These are phyloP conservation scores for Drosophila bocki DNA, from an alignment of 1,140 invertebrate genomes.

Conservation along the genomic window DNA sequence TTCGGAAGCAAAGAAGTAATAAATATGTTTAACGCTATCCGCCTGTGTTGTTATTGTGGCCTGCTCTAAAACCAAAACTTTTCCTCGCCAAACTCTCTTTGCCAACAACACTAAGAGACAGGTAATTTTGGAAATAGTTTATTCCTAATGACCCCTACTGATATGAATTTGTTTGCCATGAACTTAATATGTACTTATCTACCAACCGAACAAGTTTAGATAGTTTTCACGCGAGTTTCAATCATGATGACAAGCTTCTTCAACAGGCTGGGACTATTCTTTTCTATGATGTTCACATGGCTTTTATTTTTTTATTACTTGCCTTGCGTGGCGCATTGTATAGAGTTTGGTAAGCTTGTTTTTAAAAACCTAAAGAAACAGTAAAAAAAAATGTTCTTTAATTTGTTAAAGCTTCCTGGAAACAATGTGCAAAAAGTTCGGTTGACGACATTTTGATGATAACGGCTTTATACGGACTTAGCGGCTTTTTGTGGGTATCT, in stretches of 20 bases:
- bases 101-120: no score
- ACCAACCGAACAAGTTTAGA: background rate
- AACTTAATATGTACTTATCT: background rate
- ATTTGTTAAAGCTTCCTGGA: background rate
- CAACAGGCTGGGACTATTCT: background rate
- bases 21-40: no score
- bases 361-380: background rate
- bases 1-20: no score
- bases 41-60: no score
- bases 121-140: no score
- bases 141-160: background rate
- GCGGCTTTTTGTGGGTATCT: constrained; percentile 13
- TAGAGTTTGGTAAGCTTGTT: constrained; percentile 3
- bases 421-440: background rate
- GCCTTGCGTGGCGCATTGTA: constrained; percentile 4
- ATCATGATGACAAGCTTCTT: background rate
- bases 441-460: background rate
- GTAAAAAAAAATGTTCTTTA: no score
- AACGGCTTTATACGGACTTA: background rate
- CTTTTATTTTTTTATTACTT: background rate
- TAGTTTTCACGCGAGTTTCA: background rate
- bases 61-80: no score
- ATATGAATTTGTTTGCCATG: background rate
- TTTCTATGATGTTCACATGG: background rate
- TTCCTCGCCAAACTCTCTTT: no score